Evolutionary conservation across 2,888 invertebrate genomes (phyloP).

Genomic region (Limnephilus rhombicus): DNA sequence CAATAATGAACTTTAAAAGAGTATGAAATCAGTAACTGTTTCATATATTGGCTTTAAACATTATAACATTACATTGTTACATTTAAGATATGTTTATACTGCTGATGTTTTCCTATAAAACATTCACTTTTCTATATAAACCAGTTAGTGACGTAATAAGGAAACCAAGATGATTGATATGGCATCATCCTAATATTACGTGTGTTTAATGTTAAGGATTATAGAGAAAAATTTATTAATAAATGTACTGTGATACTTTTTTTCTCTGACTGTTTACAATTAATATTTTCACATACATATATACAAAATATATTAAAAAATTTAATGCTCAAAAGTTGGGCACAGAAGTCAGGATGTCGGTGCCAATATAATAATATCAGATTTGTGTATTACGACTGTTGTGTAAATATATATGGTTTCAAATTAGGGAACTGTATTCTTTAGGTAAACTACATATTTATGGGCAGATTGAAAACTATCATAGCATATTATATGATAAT

Average conservation of each 20-base stretch:
- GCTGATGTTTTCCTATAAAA: background rate
- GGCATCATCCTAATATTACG: constrained; percentile 60
- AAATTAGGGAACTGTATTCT: constrained; percentile 27
- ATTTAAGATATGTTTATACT: background rate
- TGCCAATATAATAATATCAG: constrained; percentile 57
- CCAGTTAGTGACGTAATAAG: constrained; percentile 20
- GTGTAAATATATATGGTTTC: constrained; percentile 52
- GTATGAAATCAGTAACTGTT: constrained; percentile 8
- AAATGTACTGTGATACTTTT: constrained; percentile 66
- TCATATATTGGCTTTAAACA: constrained; percentile 31
- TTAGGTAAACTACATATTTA: constrained; percentile 36
- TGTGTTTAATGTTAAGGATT: constrained; percentile 44
- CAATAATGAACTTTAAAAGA: background rate
- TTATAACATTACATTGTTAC: constrained; percentile 4
- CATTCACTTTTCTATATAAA: background rate
- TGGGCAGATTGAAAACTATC: constrained; percentile 56
- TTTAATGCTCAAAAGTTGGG: constrained; percentile 62
- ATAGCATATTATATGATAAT: constrained; percentile 52
- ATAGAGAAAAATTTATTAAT: constrained; percentile 61
- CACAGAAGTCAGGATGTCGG: constrained; percentile 47
- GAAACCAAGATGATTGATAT: constrained; percentile 61
- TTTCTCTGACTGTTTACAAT: constrained; percentile 64
- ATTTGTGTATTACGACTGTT: constrained; percentile 57
- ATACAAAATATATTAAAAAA: constrained; percentile 53
- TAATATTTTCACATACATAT: constrained; percentile 59